Evolutionary conservation across 2,113 vertebrate genomes (phyloP).

Genomic region (Brachionichthys hirsutus): DNA sequence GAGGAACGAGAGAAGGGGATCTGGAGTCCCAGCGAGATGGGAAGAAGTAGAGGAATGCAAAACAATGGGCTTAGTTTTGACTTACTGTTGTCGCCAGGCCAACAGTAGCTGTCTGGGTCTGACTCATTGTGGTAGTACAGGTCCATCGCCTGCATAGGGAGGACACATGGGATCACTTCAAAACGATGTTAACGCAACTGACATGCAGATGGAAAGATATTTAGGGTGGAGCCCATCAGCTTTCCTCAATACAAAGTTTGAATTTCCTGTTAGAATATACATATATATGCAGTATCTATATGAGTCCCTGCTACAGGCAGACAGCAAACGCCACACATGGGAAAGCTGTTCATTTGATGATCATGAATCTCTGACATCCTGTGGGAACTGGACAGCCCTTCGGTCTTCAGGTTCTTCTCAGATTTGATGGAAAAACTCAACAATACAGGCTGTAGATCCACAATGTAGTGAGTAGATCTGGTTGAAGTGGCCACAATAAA

Average conservation of each 20-base stretch:
- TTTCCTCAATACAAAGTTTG: no score
- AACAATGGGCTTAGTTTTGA: slow-evolving; percentile 47
- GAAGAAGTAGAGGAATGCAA: slow-evolving; percentile 19
- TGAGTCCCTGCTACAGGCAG: no score
- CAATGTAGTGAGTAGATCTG: not conserved
- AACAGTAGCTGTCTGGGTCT: slow-evolving; percentile 76
- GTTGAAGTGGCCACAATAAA: no score
- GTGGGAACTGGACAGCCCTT: not conserved
- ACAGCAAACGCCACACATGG: no score
- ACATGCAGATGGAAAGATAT: no score
- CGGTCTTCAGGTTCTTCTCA: not conserved
- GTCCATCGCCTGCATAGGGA: slow-evolving; percentile 76
- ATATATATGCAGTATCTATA: no score
- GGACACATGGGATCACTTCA: slow-evolving; percentile 33
- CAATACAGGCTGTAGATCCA: not conserved
- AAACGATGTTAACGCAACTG: not conserved
- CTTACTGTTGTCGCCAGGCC: slow-evolving; percentile 76
- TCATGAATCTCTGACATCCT: not conserved
- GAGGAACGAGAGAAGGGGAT: slow-evolving; percentile 1
- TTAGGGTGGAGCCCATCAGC: no score
- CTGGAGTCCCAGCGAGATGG: not conserved
- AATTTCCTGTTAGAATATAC: no score
- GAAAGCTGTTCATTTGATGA: not conserved
- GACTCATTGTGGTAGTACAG: slow-evolving; percentile 78
- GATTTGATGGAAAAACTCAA: not conserved